Conservation (phyloP, 1,140 invertebrate species). For the Rhynchophorus ferrugineus region DNA sequence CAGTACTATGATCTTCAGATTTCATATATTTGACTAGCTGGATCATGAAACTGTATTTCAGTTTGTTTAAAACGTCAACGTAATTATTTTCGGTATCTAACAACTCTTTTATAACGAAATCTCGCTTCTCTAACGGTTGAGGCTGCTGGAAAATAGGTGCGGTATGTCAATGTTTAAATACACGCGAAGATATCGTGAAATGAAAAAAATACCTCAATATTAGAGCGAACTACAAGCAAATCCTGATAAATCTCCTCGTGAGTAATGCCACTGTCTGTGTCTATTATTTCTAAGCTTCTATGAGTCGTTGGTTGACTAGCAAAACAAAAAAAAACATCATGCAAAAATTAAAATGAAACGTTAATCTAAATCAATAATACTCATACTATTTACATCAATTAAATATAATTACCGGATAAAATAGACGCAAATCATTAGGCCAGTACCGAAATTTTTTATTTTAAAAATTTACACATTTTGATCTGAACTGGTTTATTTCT, state of each 20-base stretch:
- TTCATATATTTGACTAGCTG: constrained; percentile 66
- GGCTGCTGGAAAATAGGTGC: constrained; percentile 22
- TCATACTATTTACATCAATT: neutral
- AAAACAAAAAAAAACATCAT: constrained; percentile 29
- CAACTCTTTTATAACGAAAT: constrained; percentile 92
- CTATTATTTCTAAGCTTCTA: constrained; percentile 18
- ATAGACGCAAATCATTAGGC: too few relatives aligned
- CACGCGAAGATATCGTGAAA: constrained; percentile 11
- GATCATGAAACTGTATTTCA: constrained; percentile 73
- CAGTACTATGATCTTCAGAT: constrained; percentile 65
- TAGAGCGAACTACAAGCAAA: constrained; percentile 52
- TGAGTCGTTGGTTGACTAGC: constrained; percentile 25
- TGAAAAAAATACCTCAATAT: constrained; percentile 27
- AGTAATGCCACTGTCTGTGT: constrained; percentile 40
- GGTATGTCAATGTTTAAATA: neutral
- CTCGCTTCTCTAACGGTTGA: constrained; percentile 74
- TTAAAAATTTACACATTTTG: too few relatives aligned
- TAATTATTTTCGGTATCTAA: constrained; percentile 97
- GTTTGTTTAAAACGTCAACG: constrained; percentile 84
- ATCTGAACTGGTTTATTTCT: too few relatives aligned
- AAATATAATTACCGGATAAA: too few relatives aligned
- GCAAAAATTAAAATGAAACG: constrained; percentile 26
- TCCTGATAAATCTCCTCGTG: constrained; percentile 79
- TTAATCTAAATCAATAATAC: constrained; percentile 9
- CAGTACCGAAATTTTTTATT: too few relatives aligned